A percentile compares a stretch with the other conserved stretches of the same genome.
Conservation (phyloP, 1,140 invertebrate genomes). For the Conopomorpha cramerella region DNA sequence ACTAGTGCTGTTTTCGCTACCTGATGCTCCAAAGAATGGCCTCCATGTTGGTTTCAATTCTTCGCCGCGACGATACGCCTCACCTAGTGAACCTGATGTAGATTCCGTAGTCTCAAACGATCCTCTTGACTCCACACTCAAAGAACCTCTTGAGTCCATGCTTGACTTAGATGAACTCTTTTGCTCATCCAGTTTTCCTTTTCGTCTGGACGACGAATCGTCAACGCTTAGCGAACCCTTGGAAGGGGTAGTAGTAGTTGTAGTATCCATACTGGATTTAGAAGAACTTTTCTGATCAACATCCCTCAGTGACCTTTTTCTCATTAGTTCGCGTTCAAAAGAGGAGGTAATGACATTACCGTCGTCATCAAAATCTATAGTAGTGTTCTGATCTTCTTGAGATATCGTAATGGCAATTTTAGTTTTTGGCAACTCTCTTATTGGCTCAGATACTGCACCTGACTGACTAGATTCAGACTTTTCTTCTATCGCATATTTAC, state of each 20-base stretch:
- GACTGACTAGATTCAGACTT: constrained; percentile 58
- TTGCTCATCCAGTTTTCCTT: constrained; percentile 50
- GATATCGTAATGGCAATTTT: constrained; percentile 59
- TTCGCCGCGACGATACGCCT: constrained; percentile 67
- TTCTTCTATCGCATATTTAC: constrained; percentile 50
- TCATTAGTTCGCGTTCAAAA: constrained; percentile 39
- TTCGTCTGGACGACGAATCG: constrained; percentile 50
- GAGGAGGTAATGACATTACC: constrained; percentile 50
- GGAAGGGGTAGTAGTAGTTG: constrained; percentile 47
- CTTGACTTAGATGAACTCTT: constrained; percentile 65
- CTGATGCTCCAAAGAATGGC: constrained; percentile 79
- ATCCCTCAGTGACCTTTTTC: constrained; percentile 46
- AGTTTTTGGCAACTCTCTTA: no score
- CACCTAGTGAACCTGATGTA: constrained; percentile 73
- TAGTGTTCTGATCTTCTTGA: constrained; percentile 58
- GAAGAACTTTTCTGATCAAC: constrained; percentile 54
- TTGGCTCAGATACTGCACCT: constrained; percentile 20
- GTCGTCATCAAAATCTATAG: constrained; percentile 53
- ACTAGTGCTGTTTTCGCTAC: constrained; percentile 73
- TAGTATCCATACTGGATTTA: constrained; percentile 53
- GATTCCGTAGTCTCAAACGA: constrained; percentile 74
- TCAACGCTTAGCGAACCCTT: constrained; percentile 57
- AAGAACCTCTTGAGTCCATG: constrained; percentile 63
- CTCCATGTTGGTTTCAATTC: constrained; percentile 79
- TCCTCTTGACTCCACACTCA: constrained; percentile 68